A percentile compares a stretch with the other conserved stretches of the same genome.
phyloP scores from a whole-genome alignment of 1,140 invertebrate genomes.

The Apis laboriosa region DNA sequence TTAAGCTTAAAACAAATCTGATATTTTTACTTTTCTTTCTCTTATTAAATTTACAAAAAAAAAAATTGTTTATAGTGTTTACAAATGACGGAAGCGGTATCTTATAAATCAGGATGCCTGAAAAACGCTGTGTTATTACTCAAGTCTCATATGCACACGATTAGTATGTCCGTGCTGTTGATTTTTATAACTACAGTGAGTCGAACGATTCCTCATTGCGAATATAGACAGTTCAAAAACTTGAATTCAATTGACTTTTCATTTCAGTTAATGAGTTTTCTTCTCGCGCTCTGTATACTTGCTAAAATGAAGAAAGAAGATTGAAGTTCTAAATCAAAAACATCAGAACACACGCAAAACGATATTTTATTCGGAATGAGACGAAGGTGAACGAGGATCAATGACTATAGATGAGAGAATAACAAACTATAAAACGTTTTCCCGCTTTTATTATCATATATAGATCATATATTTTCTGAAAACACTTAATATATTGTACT shows the following conservation, averaged over 20 bases:
- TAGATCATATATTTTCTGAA: constrained; percentile 77
- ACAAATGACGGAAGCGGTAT: constrained; percentile 60
- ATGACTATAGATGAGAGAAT: constrained; percentile 41
- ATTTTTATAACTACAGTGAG: constrained; percentile 61
- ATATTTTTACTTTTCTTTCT: background rate
- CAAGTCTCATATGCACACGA: constrained; percentile 64
- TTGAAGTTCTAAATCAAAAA: background rate
- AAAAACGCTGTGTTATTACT: constrained; percentile 56
- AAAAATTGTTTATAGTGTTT: constrained; percentile 59
- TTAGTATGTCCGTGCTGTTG: constrained; percentile 55
- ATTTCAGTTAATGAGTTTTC: constrained; percentile 43
- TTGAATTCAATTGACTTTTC: background rate
- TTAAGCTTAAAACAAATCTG: background rate
- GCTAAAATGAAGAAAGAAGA: background rate
- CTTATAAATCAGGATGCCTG: constrained; percentile 65
- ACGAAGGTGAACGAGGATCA: constrained; percentile 41
- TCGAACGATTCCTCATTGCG: background rate
- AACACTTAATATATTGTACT: constrained; percentile 77
- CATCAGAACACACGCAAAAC: background rate
- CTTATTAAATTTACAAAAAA: background rate
- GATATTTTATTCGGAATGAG: background rate
- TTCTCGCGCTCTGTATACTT: constrained; percentile 29
- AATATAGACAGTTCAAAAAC: background rate
- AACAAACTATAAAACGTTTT: constrained; percentile 65
- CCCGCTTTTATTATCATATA: constrained; percentile 77